Base-by-base conservation (phyloP, 1,140 invertebrate species). In the Calycopis cecrops region DNA sequence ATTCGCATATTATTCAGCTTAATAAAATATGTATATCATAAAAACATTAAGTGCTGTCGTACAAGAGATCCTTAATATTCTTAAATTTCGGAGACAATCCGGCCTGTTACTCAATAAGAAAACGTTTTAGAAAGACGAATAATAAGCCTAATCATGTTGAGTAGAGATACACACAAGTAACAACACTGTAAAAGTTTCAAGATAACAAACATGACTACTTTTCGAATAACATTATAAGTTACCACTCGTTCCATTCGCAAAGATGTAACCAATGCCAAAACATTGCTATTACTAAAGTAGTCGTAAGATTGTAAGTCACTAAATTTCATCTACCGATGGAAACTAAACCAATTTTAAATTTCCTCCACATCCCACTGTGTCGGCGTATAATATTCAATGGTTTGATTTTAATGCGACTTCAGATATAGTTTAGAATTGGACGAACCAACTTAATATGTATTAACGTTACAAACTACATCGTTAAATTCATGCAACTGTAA, bases 401-500 rank as follows among this genome's bases (percentile, higher is more conserved):
- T 48, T 60, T 56, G 18, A 52, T 56, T 47, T 52, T 52, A 60
- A 56, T 35, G 47, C 17, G 21, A 56, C 40, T 38, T 49, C 38
- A 57, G 56, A 54, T 54, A 57, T 51, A 57, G 49, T 57, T 56
- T 53, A 52, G 52, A 55, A 57, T 47, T 44, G 55, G 44, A 44
- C 44, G 12, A 38, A 34, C 18, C 35, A 54, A 55, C 40, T 60
- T 54, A 44, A 54, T 62, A 48, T 48, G 18, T 48, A 55, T 48
- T 55, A 44, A 51, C 52, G 48, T 57, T 47, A 60, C 57, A 48
- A 60, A 57, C 58, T 63, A 57, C 55, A 55, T 57, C 61, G 56
- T 57, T 55, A 63, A 55, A 63, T 56, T 63, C 57, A 59, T 53
- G 54, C 49, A 53, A 44, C 53, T 55, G 54, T 63, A 56, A 63